A percentile compares a stretch with the other conserved stretches of the same genome.
Conservation (phyloP, 2,113 vertebrate genomes). For the Condylura cristata region DNA sequence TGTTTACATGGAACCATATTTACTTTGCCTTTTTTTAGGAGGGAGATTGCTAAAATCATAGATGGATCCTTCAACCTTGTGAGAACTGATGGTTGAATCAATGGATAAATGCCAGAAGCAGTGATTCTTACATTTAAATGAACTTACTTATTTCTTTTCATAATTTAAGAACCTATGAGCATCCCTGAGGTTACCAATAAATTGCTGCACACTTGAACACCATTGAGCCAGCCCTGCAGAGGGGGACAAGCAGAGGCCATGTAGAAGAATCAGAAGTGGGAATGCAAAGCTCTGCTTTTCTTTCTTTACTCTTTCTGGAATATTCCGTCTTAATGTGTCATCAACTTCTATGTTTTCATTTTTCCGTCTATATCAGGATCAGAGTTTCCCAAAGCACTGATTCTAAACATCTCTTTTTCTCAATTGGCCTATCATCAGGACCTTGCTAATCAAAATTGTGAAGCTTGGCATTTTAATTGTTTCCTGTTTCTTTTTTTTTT, state of each 20-base stretch:
- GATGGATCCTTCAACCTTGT: background rate
- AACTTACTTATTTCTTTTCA: background rate
- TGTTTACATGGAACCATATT: background rate
- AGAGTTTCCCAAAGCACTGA: background rate
- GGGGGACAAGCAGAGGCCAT: background rate
- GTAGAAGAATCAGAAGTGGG: background rate
- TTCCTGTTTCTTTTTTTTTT: background rate
- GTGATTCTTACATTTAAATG: background rate
- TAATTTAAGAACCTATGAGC: background rate
- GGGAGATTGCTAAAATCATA: background rate
- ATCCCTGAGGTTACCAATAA: background rate
- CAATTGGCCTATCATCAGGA: background rate
- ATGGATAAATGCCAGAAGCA: background rate
- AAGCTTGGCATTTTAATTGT: slow-evolving; percentile 18
- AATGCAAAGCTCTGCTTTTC: background rate
- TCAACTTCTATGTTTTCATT: background rate
- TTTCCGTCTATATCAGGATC: background rate
- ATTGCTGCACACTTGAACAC: background rate
- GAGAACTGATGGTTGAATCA: background rate
- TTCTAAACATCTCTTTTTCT: background rate
- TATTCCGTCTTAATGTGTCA: background rate
- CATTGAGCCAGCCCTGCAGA: background rate
- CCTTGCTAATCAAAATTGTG: background rate
- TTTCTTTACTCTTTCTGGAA: background rate
- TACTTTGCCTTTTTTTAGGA: background rate